Percentiles rank a stretch among this genome's conserved stretches.
These are phyloP conservation scores for Ceyx melanurus DNA, from an alignment of 2,113 vertebrate genomes.

Conservation along the genomic window DNA sequence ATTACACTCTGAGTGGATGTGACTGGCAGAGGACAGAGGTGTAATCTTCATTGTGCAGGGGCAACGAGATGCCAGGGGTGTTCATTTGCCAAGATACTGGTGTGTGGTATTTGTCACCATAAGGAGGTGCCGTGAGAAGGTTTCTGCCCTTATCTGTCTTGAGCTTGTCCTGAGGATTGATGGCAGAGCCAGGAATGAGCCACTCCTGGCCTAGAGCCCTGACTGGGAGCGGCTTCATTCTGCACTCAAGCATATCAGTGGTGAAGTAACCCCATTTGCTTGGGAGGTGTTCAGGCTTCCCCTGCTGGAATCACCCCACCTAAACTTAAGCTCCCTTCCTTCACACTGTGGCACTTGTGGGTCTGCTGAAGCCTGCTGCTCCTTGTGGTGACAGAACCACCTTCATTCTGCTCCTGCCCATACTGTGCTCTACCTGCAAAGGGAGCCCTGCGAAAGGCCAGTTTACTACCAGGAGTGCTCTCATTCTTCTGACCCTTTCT, in stretches of 20 bases:
- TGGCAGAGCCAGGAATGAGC: neutral
- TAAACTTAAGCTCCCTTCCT: neutral
- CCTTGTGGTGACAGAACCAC: neutral
- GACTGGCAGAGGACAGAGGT: neutral
- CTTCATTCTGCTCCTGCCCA: neutral
- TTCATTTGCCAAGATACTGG: neutral
- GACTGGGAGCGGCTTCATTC: neutral
- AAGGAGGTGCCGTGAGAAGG: neutral
- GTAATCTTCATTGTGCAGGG: neutral
- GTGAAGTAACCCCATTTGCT: neutral
- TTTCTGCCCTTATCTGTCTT: neutral
- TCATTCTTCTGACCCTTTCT: neutral
- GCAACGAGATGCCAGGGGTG: neutral
- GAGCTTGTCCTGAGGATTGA: neutral
- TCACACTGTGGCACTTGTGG: neutral
- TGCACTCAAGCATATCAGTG: neutral
- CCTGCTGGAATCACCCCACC: neutral
- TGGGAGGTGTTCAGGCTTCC: neutral
- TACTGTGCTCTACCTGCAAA: rapidly evolving
- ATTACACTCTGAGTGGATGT: neutral
- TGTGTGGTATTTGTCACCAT: neutral
- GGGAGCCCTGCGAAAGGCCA: neutral
- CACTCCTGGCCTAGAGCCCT: neutral
- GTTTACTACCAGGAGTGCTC: neutral
- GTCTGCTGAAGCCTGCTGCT: neutral